Evolutionary conservation across 2,113 vertebrate species (phyloP).

Genomic region (Epinephelus lanceolatus): DNA sequence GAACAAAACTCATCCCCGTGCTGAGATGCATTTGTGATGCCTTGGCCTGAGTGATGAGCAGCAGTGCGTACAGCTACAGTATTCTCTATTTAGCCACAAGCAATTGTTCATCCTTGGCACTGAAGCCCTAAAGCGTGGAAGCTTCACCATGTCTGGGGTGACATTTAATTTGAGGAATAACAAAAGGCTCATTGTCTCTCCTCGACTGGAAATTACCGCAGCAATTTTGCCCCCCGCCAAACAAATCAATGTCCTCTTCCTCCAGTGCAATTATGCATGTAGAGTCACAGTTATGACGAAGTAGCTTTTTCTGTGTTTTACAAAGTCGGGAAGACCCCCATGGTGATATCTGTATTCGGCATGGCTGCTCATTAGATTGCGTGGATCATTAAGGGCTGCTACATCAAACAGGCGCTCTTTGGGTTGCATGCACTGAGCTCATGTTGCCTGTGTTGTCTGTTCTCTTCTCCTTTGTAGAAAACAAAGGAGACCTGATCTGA

Average conservation of each 20-base stretch:
- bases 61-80: conserved; percentile 23
- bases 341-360: conserved; percentile 56
- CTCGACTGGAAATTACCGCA: conserved; percentile 45
- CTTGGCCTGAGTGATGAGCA: conserved; percentile 34
- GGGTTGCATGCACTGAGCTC: conserved; percentile 34
- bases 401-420: conserved; percentile 65
- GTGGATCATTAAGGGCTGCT: conserved; percentile 57
- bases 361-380: conserved; percentile 70
- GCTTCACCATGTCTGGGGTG: conserved; percentile 38
- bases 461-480: conserved; percentile 16
- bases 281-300: conserved; percentile 50
- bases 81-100: conserved; percentile 37
- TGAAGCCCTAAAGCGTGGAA: conserved; percentile 34
- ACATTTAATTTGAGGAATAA: conserved; percentile 65
- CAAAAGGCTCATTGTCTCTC: conserved; percentile 59
- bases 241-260: conserved; percentile 47
- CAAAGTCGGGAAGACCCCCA: conserved; percentile 56
- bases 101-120: conserved; percentile 39
- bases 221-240: conserved; percentile 29
- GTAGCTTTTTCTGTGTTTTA: conserved; percentile 60
- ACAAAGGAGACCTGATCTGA: conserved; percentile 34
- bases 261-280: conserved; percentile 54
- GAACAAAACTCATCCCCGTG: conserved; percentile 28
- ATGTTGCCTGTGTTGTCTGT: conserved; percentile 26
- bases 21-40: conserved; percentile 48